Evolutionary conservation across 2,113 vertebrate species (phyloP).

Genomic region (Pterophyllum scalare): DNA sequence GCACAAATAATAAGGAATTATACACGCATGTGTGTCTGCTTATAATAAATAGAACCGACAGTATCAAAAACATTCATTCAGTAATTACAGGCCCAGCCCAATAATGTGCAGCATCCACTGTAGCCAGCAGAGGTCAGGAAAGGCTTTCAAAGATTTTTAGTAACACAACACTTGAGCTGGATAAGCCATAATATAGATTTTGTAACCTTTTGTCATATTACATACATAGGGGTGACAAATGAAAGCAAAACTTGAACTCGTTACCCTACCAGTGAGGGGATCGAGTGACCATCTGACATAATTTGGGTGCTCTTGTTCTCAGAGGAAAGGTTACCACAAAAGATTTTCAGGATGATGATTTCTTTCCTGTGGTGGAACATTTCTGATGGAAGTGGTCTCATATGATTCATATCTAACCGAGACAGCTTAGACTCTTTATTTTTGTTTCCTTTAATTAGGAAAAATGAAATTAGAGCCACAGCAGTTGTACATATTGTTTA

Average conservation of each 20-base stretch:
- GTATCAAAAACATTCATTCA: no score
- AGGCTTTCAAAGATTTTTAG: not conserved
- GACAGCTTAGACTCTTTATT: not conserved
- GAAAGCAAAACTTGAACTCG: not conserved
- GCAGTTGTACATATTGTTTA: conserved; percentile 43
- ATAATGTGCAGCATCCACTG: not conserved
- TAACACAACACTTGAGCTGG: not conserved
- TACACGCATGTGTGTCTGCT: no score
- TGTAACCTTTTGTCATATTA: not conserved
- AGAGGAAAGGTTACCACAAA: not conserved
- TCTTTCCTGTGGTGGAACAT: no score
- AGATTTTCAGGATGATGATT: not conserved
- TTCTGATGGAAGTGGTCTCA: not conserved
- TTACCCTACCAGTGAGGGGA: not conserved
- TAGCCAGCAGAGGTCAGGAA: conserved; percentile 49
- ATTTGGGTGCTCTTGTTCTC: not conserved
- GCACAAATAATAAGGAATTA: no score
- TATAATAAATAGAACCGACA: no score
- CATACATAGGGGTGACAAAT: not conserved
- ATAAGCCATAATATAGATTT: not conserved
- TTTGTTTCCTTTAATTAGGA: not conserved
- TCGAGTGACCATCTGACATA: not conserved
- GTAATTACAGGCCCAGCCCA: no score
- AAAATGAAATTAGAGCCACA: not conserved
- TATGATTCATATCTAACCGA: not conserved